phyloP scores from a whole-genome alignment of 2,888 invertebrate species.

The Argyra leucocephala region DNA sequence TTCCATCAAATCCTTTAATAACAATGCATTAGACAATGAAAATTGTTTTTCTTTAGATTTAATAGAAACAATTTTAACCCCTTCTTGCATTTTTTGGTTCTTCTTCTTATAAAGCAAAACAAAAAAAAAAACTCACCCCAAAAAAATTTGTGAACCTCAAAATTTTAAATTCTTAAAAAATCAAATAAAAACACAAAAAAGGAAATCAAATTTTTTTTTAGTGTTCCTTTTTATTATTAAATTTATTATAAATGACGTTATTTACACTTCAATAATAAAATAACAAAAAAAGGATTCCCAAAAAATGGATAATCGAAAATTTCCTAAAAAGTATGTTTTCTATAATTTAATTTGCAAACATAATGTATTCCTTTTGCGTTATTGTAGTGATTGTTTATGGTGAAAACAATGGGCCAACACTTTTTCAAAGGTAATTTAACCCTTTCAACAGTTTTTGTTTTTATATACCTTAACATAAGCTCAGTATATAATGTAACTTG shows the following conservation, averaged over 20 bases:
- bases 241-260: conserved; percentile 2
- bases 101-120: no score
- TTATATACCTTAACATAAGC: no score
- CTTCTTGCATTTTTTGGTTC: neutral
- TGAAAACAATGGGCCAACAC: no score
- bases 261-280: neutral
- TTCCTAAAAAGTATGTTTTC: neutral
- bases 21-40: neutral
- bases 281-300: neutral
- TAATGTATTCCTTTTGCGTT: neutral
- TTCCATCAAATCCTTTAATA: conserved; percentile 1
- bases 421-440: no score
- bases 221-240: neutral
- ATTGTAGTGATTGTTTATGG: no score
- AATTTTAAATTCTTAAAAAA: neutral
- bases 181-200: neutral
- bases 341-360: neutral
- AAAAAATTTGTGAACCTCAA: neutral
- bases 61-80: no score
- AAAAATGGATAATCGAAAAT: neutral
- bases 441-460: no score
- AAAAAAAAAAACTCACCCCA: neutral
- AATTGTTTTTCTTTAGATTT: neutral
- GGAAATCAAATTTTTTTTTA: neutral
- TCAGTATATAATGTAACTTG: no score